phyloP scores from a whole-genome alignment of 2,113 vertebrate genomes.

The Ascaphus truei region DNA sequence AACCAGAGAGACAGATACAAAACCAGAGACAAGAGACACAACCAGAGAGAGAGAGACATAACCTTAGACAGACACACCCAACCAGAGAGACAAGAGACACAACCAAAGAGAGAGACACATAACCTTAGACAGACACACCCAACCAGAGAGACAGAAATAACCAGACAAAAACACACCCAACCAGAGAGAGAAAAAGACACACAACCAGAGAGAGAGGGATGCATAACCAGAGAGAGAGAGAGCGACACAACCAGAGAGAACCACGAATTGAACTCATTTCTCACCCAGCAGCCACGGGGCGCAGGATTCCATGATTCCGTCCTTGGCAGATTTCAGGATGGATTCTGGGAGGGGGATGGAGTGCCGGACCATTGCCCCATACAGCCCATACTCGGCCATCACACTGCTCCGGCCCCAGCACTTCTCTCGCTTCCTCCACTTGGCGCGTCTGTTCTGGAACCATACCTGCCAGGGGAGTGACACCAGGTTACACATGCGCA shows the following conservation, averaged over 20 bases:
- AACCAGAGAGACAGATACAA: too few species aligned
- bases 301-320: constrained; percentile 98
- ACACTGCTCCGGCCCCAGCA: constrained; percentile 98
- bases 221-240: too few species aligned
- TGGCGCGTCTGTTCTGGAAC: constrained; percentile 98
- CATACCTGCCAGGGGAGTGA: constrained; percentile 81
- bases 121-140: too few species aligned
- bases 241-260: too few species aligned
- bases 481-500: too few species aligned
- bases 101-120: neutral
- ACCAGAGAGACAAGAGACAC: too few species aligned
- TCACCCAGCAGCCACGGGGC: constrained; percentile 97
- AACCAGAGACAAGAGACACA: too few species aligned
- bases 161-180: neutral
- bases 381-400: constrained; percentile 96
- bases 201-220: neutral
- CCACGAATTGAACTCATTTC: constrained; percentile 37
- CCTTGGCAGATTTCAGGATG: constrained; percentile 97
- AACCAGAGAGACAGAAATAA: too few species aligned
- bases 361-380: constrained; percentile 96
- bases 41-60: too few species aligned
- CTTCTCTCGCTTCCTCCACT: constrained; percentile 97
- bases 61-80: too few species aligned
- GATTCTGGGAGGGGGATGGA: constrained; percentile 97
- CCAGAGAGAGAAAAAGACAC: too few species aligned